Base-by-base conservation (phyloP, 2,113 vertebrate species). In the Ascaphus truei region DNA sequence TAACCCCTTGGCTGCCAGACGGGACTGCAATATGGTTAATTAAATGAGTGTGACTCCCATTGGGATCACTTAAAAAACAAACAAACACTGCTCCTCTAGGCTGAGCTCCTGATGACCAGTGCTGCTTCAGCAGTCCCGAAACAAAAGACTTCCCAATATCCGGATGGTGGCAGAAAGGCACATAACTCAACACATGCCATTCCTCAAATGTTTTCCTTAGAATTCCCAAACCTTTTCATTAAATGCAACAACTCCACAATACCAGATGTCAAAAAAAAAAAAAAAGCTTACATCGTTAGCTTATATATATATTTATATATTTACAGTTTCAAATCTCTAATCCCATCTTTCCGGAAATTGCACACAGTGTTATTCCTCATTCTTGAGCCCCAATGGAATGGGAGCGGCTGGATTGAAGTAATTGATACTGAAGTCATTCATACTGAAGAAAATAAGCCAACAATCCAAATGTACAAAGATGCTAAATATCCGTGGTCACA, bases 161-260 rank as follows among this genome's bases (percentile, higher is more conserved):
- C 43, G 31, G 66, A 50, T 39, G 26, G 55, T 51, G 39, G 25
- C 27, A 50, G 45, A 15, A 51, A 68, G 16, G 31, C 31, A 59
- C 23, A 58, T 58, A 68, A 68, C 43, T 59, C 63, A 66, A 66
- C 50, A 66, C 55, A 45, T 57, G 55, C 39, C 51, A 60, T 68
- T 59, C 11, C 55, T 15, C 20, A 20, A 59, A 68, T 20, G 22
- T 7, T 68, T 50, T 39, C 39, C 43, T 47, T 39, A 23, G 23
- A 59, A 68, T 68, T 68, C 66, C 66, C 66, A 59, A 37, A 51
- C 66, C 66, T 50, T 68, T 68, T 59, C 43, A 68, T 68, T 68
- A 68, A 22, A 31, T 59, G n/a, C 22, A 39, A 68, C 48, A 68
- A 51, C 43, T 68, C 66, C 41, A 62, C 27, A 62, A 62, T 33